phyloP scores from a whole-genome alignment of 2,113 vertebrate genomes.

The Polypterus bichir region DNA sequence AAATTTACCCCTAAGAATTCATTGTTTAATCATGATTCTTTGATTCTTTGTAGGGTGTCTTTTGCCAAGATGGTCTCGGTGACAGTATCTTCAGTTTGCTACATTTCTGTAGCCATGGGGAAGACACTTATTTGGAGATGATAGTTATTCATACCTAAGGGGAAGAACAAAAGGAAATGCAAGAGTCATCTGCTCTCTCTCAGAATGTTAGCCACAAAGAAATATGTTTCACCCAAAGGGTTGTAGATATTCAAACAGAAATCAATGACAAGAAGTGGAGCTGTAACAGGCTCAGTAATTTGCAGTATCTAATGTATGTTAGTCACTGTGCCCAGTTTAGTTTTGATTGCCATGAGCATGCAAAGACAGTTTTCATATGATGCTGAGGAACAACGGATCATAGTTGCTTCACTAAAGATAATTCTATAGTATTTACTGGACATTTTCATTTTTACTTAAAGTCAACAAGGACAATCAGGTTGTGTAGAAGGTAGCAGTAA shows the following conservation, averaged over 20 bases:
- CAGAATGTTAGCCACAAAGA: not conserved
- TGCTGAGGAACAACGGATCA: too few species aligned
- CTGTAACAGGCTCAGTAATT: too few species aligned
- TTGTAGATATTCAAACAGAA: not conserved
- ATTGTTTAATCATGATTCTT: not conserved
- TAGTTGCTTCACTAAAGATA: too few species aligned
- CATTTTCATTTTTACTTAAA: not conserved
- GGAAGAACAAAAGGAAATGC: not conserved
- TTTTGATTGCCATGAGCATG: too few species aligned
- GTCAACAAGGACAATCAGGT: not conserved
- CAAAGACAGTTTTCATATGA: too few species aligned
- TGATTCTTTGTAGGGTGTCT: not conserved
- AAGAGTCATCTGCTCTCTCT: not conserved
- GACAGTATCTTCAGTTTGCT: not conserved
- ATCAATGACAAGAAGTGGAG: too few species aligned
- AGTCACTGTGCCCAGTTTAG: too few species aligned
- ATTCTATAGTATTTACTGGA: not conserved
- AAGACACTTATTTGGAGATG: not conserved
- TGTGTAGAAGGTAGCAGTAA: not conserved
- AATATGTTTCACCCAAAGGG: not conserved
- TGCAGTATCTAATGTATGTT: too few species aligned
- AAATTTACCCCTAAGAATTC: not conserved
- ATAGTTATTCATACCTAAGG: not conserved
- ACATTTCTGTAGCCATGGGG: not conserved
- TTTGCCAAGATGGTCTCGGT: not conserved